A percentile compares a stretch with the other conserved stretches of the same genome.
These are phyloP conservation scores for Neoscelio sp. DNA, from an alignment of 2,888 invertebrate genomes.

Conservation along the genomic window DNA sequence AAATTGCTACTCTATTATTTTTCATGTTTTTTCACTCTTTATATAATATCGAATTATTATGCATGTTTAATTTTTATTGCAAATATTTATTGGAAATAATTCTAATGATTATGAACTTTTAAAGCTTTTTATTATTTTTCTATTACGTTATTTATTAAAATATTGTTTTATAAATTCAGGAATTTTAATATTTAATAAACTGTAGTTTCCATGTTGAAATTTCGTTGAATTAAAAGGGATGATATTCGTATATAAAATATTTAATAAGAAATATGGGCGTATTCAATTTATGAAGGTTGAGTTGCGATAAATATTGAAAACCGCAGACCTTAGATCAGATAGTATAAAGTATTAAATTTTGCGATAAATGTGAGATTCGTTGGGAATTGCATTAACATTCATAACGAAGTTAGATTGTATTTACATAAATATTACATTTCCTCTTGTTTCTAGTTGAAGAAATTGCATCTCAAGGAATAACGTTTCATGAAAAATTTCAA, in stretches of 20 bases:
- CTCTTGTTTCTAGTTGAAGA: no score
- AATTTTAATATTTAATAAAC: no score
- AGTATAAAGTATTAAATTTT: constrained; percentile 12
- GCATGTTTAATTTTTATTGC: neutral
- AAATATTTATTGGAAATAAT: neutral
- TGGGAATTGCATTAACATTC: constrained; percentile 3
- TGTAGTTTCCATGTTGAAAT: no score
- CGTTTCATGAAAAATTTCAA: no score
- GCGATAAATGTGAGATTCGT: constrained; percentile 1
- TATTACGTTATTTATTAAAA: no score
- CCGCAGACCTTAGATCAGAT: constrained; percentile 1
- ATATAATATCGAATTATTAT: neutral
- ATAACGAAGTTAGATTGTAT: constrained; percentile 2
- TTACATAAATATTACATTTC: constrained; percentile 17
- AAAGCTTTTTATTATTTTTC: no score
- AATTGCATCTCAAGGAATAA: constrained; percentile 1
- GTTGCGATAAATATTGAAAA: constrained; percentile 21
- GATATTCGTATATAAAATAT: constrained; percentile 2
- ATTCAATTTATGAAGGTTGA: neutral
- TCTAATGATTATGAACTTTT: neutral
- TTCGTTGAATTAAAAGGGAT: neutral
- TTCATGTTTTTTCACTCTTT: no score
- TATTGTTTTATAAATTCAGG: no score
- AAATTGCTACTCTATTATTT: no score
- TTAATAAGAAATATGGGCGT: neutral